Base-by-base conservation (phyloP, 2,888 invertebrate species). In the Cacoxenus indagator region DNA sequence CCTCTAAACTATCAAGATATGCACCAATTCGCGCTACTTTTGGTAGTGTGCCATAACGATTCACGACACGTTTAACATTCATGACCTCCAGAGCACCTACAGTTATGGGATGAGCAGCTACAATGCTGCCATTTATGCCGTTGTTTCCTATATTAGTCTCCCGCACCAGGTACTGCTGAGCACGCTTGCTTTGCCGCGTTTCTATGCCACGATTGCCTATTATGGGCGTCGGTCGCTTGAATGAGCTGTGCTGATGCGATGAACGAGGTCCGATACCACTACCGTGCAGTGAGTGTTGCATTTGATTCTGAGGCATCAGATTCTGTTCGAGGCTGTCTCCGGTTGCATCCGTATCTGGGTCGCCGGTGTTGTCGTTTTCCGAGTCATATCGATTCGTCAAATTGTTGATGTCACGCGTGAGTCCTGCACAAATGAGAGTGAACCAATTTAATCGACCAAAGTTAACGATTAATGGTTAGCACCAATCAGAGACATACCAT, bases 1-100 rank as follows among this genome's bases (percentile, higher is more conserved):
- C 95, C 55, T 96, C 92, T 83, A 99, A 90, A 4, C 97, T 97
- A 88, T 98, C 98, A 67, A 99, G 89, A 88, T 96, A 99, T 5
- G 98, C 98, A 31, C 98, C 98, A 79, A 99, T 98, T 75, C 98
- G 91, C 9, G 97, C 97, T 61, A 95, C 97, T 89, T 98, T 99
- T 0, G 99, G 99, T 83, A 99, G 90, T 9, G 99, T 99, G 19
- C 99, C 99, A 87, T 98, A 98, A 27, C 97, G 92, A 88, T 96
- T 97, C 75, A 96, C 96, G 57, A 97, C 97, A 76, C 96, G 93
- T 84, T 96, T 95, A 65, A 98, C 97, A 89, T 98, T 98, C 89
- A 96, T 96, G 75, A 97, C 96, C 89, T 98, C 98, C 77, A 98
- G 90, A 24, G 97, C 96, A 66, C 96, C 97, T 73, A 97, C 95